Base-by-base conservation (phyloP, 2,113 vertebrate species). In the Cacatua alba region DNA sequence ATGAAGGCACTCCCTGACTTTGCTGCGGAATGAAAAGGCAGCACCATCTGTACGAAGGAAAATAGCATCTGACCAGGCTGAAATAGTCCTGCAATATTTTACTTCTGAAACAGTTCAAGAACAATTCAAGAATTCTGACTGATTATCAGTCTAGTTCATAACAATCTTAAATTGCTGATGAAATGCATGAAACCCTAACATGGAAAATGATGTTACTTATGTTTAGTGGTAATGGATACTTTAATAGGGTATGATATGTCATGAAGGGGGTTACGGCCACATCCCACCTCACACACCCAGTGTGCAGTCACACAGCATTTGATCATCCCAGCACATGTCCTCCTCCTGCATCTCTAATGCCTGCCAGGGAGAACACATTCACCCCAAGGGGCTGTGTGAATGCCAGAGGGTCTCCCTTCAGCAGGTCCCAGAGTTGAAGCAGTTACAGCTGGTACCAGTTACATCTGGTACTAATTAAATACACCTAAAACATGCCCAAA, bases 1-100 rank as follows among this genome's bases (percentile, higher is more conserved):
- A 94, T 95, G 96, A 96, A 97, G 77, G 83, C 77, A 76, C 74
- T 95, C 43, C 41, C 88, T 87, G 91, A 95, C 87, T 89, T 91
- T 62, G 44, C 87, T 91, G 90, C 52, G 82, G 92, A 92, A 92
- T 80, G 63, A 72, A 95, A 85, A 92, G 82, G 78, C 95, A 72
- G 62, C 33, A 60, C 86, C 89, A 94, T 89, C 96, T 95, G 91
- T 43, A 68, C 0, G 10, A 51, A 52, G 69, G 77, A 46, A 94
- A 89, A 94, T 31, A 71, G 39, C 7, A 78, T 94, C 94, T 75
- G 80, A 51, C 65, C 48, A 70, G 55, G 72, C 6, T 71, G 80
- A 89, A 88, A 84, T 2, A 78, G 51, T 48, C 57, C 83, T 44
- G 55, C 16, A 33, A 79, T 90, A 51, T 64, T 91, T 91, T 76